Evolutionary conservation across 2,888 invertebrate species (phyloP), one percentile per base, ranked within the genome.

Genomic region (Cyclophora punctaria): DNA sequence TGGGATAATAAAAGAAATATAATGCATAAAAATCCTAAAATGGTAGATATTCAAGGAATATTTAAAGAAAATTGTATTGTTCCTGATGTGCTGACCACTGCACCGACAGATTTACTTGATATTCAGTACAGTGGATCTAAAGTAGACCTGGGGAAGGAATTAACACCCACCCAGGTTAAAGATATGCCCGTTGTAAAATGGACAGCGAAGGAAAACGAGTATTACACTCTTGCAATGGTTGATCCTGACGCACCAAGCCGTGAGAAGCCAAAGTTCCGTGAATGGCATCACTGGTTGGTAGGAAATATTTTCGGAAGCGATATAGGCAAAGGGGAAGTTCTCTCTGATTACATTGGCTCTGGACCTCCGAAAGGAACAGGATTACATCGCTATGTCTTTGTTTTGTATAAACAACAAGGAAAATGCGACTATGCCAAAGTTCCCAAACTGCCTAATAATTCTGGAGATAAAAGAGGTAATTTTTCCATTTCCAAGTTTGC

Each of bases 241-340:
- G 95, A 95, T 78, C 95, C 95, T 3, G 95, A 95, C 80, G 94
- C 95, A 1, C 95, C 95, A 3, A 93, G 92, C 62, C 89, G 94
- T 37, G 84, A 89, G 56, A 90, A 90, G 50, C 94, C 94, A 0
- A 92, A 89, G 57, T 91, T 90, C 60, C 85, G 93, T 35, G 94
- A 95, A 79, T 93, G 92, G 90, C 92, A 93, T 62, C 95, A 95
- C 74, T 95, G 95, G 95, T 78, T 94, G 6, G 90, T 95, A 35
- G 93, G 90, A 33, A 95, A 95, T 68, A 93, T 95, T 66, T 91
- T 91, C 5, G 93, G 92, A 35, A 81, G 79, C 49, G 89, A 93
- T 58, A 66, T 94, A 44, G 71, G 71, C 7, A 89, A 90, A 60
- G 93, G 94, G 35, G 92, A 94, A 69, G 83, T 88, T 20, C 77